A percentile compares a stretch with the other conserved stretches of the same genome.
Conservation (phyloP, 2,888 invertebrate species). For the Tetragonula carbonaria region DNA sequence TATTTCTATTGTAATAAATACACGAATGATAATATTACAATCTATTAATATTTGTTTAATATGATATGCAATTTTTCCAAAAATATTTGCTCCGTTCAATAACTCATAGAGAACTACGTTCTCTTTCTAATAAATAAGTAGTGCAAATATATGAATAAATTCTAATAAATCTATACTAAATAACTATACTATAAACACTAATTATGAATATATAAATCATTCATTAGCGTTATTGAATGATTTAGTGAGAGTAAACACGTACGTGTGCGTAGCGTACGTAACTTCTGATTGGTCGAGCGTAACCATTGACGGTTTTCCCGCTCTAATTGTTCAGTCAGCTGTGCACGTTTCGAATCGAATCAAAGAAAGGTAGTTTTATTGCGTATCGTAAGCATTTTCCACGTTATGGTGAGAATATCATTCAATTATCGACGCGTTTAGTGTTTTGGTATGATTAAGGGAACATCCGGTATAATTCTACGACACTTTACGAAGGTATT, state of each 20-base stretch:
- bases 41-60: neutral
- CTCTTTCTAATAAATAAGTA: neutral
- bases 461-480: neutral
- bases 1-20: neutral
- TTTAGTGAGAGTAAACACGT: neutral
- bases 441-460: neutral
- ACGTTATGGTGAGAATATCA: neutral
- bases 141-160: neutral
- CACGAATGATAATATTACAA: neutral
- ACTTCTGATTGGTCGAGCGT: neutral
- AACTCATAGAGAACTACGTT: neutral
- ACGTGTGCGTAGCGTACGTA: neutral
- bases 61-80: neutral
- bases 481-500: neutral
- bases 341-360: accelerated
- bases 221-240: no score
- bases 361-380: neutral
- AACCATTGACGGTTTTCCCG: no score
- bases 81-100: neutral
- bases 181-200: no score
- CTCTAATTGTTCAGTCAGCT: neutral
- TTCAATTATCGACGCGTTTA: neutral
- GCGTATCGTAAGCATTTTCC: neutral
- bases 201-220: no score
- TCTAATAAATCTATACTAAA: no score